These are phyloP conservation scores for Prionace glauca DNA, from an alignment of 2,797 vertebrate genomes.

Conservation along the genomic window DNA sequence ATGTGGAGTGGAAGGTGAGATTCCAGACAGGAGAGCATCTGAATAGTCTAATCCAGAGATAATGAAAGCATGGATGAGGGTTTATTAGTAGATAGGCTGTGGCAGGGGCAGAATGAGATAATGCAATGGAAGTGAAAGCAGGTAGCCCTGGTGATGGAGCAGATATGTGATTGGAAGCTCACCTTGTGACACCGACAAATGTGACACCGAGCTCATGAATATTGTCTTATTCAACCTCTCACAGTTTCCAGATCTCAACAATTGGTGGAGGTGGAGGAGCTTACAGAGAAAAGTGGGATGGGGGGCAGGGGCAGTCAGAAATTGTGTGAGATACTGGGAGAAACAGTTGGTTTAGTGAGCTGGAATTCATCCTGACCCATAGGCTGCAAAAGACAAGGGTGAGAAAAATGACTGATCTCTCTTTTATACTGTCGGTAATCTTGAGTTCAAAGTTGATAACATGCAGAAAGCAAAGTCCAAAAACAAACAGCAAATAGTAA, in stretches of 20 bases:
- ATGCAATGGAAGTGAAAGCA: not conserved
- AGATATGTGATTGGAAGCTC: not conserved
- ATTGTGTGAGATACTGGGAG: not conserved
- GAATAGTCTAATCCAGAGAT: not conserved
- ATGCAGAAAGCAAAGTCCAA: conserved; percentile 13
- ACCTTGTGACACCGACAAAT: not conserved
- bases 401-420: not conserved
- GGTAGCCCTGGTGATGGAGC: not conserved
- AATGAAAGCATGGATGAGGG: not conserved
- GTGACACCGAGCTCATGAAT: not conserved
- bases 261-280: not conserved
- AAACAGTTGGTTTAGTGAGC: too few relatives aligned
- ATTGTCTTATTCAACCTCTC: not conserved
- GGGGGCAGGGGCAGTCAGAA: too few relatives aligned
- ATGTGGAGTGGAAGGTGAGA: not conserved
- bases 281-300: not conserved
- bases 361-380: not conserved
- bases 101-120: not conserved
- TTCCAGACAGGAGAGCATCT: not conserved
- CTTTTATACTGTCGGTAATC: not conserved
- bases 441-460: not conserved
- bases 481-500: not conserved
- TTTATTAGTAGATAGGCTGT: not conserved
- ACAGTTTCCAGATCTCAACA: not conserved
- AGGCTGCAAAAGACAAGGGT: not conserved